A percentile compares a stretch with the other conserved stretches of the same genome.
These are phyloP conservation scores for Zaprionus ghesquierei DNA, from an alignment of 1,140 invertebrate genomes.

Conservation along the genomic window DNA sequence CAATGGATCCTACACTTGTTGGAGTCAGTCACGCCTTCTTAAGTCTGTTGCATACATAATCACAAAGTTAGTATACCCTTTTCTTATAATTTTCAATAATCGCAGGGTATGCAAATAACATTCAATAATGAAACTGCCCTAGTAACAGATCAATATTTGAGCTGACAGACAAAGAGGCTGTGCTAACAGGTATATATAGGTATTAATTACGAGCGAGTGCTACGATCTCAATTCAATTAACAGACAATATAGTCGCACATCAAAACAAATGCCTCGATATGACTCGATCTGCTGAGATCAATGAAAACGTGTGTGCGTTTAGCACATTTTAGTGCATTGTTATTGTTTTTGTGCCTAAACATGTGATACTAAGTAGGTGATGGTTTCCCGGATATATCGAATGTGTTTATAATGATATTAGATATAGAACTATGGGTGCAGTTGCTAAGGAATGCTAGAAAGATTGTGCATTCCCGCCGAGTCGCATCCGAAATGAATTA, in stretches of 20 bases:
- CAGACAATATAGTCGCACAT: background rate
- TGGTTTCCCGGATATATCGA: background rate
- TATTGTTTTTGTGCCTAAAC: slow-evolving; percentile 40
- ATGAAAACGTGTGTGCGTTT: slow-evolving; percentile 40
- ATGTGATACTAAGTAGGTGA: slow-evolving; percentile 17
- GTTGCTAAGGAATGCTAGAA: background rate
- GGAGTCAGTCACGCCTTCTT: too few species aligned
- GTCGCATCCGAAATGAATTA: slow-evolving; percentile 43
- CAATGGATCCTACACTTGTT: too few species aligned
- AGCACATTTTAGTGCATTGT: slow-evolving; percentile 41
- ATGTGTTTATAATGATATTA: background rate
- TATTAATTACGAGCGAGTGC: background rate
- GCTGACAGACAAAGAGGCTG: background rate
- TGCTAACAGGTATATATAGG: background rate
- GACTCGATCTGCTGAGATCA: background rate
- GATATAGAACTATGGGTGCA: slow-evolving; percentile 13
- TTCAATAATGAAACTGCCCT: background rate
- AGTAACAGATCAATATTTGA: background rate
- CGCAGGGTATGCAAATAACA: too few species aligned
- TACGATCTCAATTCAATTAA: background rate
- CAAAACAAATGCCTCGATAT: background rate
- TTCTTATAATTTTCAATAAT: too few species aligned
- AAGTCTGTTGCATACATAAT: too few species aligned
- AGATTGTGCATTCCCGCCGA: slow-evolving; percentile 17
- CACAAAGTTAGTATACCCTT: too few species aligned